Conservation (phyloP, 2,113 vertebrate genomes). For the Thryonomys swinderianus region DNA sequence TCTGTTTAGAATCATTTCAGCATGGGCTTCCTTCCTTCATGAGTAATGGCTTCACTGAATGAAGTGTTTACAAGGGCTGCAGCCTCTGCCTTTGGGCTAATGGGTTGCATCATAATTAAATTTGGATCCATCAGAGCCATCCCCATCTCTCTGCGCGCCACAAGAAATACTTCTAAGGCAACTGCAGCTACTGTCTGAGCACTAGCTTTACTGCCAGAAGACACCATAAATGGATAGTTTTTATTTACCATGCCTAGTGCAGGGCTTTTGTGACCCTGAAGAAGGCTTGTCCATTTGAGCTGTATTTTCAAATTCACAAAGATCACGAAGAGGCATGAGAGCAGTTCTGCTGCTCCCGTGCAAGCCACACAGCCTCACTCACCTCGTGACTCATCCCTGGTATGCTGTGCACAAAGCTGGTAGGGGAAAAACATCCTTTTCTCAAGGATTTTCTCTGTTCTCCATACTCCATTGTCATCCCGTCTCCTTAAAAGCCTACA, state of each 20-base stretch:
- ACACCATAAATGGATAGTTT: background rate
- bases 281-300: background rate
- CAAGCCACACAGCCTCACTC: background rate
- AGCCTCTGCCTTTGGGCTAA: constrained; percentile 10
- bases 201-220: background rate
- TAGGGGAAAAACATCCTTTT: background rate
- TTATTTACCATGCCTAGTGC: background rate
- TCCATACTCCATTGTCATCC: background rate
- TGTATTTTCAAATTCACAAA: background rate
- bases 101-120: constrained; percentile 34
- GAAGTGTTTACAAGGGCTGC: background rate
- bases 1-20: constrained; percentile 39
- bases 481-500: background rate
- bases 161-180: background rate
- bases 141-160: background rate
- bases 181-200: background rate
- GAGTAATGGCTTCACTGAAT: background rate
- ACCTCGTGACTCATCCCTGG: background rate
- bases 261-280: background rate
- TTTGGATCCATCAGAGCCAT: background rate
- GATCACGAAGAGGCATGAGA: background rate
- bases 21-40: background rate
- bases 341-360: no score
- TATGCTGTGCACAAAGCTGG: background rate
- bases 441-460: background rate